phyloP scores from a whole-genome alignment of 2,888 invertebrate species.

The Platypus cylindrus region DNA sequence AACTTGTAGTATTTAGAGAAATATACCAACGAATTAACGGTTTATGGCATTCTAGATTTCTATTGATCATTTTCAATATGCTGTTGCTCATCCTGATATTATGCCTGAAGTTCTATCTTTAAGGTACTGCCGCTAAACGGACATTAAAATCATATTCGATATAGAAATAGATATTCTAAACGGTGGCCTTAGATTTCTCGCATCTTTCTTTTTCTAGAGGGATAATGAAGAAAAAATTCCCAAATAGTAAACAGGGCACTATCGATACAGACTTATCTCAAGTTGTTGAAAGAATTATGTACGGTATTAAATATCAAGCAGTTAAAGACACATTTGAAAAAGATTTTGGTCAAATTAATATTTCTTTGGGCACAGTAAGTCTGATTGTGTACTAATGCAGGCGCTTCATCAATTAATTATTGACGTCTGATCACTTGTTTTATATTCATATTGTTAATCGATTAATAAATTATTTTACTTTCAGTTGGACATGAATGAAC shows the following conservation, averaged over 20 bases:
- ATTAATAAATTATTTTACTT: slow-evolving; percentile 20
- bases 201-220: slow-evolving; percentile 39
- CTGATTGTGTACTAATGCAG: background rate
- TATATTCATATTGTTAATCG: background rate
- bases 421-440: background rate
- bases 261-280: slow-evolving; percentile 49
- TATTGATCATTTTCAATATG: slow-evolving; percentile 51
- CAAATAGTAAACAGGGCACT: slow-evolving; percentile 53
- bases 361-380: slow-evolving; percentile 57
- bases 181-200: background rate
- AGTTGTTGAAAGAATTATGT: slow-evolving; percentile 50
- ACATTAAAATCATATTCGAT: background rate
- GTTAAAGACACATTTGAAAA: slow-evolving; percentile 54
- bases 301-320: slow-evolving; percentile 58
- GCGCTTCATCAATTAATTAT: background rate
- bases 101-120: slow-evolving; percentile 62
- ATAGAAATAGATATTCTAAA: background rate
- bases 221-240: slow-evolving; percentile 64
- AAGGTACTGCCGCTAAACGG: slow-evolving; percentile 6
- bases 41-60: slow-evolving; percentile 9
- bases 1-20: too few relatives aligned
- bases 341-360: slow-evolving; percentile 55
- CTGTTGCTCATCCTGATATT: slow-evolving; percentile 70
- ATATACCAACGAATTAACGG: background rate
- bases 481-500: slow-evolving; percentile 60